Base-by-base conservation (phyloP, 1,140 invertebrate genomes). In the Pseudomyrmex concolor region DNA sequence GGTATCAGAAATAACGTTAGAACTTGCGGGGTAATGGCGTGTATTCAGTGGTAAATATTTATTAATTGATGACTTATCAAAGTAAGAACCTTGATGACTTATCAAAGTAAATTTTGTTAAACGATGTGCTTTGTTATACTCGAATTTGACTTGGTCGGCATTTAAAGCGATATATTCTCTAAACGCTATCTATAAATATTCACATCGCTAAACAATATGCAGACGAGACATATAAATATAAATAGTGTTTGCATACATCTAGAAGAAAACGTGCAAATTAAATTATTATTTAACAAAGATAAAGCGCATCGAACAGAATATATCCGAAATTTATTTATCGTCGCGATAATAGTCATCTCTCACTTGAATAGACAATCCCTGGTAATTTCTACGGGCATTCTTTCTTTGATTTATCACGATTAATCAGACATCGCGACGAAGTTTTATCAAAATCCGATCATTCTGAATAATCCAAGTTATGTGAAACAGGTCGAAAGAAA, bases 401-500 rank as follows among this genome's bases (percentile, higher is more conserved):
- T 62, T 43, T 34, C 34, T 7, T 12, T 22, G 9, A 67, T 55
- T 22, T 68, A 57, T 13, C 19, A 25, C 12, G 15, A 57, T 57
- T 57, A 10, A 48, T 68, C 34, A 1, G 48, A 48, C 13, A 13
- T 48, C 17, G 12, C 1, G 7, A 57, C 12, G n/a, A 4, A 78
- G 10, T 43, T 48, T 59, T 3, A 54, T 63, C 50, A 4, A 77
- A 34, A 70, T 15, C 12, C 9, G 43, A 7, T 43, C 5, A 48
- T 19, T 19, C n/a, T 71, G 55, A 80, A 80, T 71, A 80, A 71
- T 80, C 71, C 55, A 80, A 60, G 1, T 1, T 8, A 8, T 15
- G 4, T 17, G 54, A 12, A 70, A 71, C 19, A 22, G 25, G 19
- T 64, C 19, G 64, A 2, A 9, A 5, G 17, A 50, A 67, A 48